Percentiles rank a stretch among this genome's conserved stretches.
Evolutionary conservation across 2,113 vertebrate species (phyloP).

Genomic region (Ondatra zibethicus): DNA sequence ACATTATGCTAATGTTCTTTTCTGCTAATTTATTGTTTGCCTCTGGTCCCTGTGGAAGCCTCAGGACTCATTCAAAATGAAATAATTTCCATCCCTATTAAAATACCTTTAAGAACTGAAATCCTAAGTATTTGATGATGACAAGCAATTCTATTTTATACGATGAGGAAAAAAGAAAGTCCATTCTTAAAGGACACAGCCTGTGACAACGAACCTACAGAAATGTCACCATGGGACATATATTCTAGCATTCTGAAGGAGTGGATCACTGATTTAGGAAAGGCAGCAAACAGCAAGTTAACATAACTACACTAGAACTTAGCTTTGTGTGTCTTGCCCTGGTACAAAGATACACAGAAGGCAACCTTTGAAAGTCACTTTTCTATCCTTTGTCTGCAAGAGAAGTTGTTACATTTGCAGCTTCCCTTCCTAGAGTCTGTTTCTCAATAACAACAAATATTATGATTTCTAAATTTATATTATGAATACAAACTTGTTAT

Average conservation of each 20-base stretch:
- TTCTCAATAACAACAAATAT: conserved; percentile 66
- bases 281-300: background rate
- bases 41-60: conserved; percentile 69
- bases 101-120: conserved; percentile 79
- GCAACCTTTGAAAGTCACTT: background rate
- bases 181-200: background rate
- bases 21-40: conserved; percentile 79
- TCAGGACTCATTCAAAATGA: conserved; percentile 80
- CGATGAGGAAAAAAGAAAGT: background rate
- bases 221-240: background rate
- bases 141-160: conserved; percentile 65
- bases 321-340: background rate
- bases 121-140: conserved; percentile 61
- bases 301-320: background rate
- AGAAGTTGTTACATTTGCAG: background rate
- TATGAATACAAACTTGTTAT: conserved; percentile 22
- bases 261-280: background rate
- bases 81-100: conserved; percentile 72
- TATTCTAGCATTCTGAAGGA: background rate
- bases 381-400: background rate
- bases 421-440: background rate
- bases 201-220: background rate
- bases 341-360: background rate
- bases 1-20: conserved; percentile 69
- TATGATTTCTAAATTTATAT: conserved; percentile 49